Conservation (phyloP, 2,888 invertebrate genomes). For the Agrilus cyanescens region DNA sequence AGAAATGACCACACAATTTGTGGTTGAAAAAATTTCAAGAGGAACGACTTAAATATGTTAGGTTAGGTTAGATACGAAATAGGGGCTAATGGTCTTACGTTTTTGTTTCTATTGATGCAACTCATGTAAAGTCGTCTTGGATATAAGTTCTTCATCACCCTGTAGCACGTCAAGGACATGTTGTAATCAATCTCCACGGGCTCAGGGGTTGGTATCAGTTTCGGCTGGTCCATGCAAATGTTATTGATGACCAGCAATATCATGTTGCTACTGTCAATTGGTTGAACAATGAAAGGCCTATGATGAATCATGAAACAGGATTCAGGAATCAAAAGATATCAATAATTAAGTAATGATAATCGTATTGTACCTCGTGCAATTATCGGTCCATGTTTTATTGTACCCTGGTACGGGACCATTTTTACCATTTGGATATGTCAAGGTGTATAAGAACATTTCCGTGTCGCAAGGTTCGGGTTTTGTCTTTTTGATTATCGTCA, state of each 20-base stretch:
- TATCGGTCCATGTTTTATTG: conserved; percentile 28
- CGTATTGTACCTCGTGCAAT: conserved; percentile 26
- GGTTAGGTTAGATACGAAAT: not conserved
- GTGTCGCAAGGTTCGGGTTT: conserved; percentile 79
- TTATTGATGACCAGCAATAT: conserved; percentile 64
- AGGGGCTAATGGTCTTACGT: conserved; percentile 42
- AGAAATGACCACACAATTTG: not conserved
- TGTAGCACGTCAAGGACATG: conserved; percentile 33
- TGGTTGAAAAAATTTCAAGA: not conserved
- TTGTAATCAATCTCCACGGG: conserved; percentile 34
- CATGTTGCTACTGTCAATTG: conserved; percentile 69
- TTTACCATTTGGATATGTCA: conserved; percentile 28
- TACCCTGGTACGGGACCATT: conserved; percentile 30
- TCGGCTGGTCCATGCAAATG: conserved; percentile 36
- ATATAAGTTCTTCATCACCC: conserved; percentile 38
- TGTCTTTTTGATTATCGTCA: conserved; percentile 61
- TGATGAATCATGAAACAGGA: not conserved
- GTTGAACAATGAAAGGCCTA: conserved; percentile 62
- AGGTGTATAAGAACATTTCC: conserved; percentile 38
- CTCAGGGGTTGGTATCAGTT: conserved; percentile 18
- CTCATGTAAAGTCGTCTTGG: conserved; percentile 57
- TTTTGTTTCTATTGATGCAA: conserved; percentile 64
- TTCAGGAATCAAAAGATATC: not conserved
- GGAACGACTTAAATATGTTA: not conserved
- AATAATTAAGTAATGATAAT: conserved; percentile 2